phyloP scores from a whole-genome alignment of 2,797 vertebrate genomes.

The Alca torda region DNA sequence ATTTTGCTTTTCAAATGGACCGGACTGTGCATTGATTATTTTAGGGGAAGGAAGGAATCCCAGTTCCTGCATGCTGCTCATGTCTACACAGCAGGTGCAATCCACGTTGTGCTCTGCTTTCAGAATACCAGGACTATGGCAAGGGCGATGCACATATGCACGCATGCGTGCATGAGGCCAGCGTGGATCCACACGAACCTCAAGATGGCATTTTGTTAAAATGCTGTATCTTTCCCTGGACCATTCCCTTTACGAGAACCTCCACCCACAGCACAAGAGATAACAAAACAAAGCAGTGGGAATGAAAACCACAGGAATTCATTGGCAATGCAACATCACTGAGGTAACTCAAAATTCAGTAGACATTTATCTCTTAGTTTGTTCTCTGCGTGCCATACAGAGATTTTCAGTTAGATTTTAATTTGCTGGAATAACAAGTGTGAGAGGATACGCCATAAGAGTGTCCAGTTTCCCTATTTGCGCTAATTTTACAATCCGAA shows the following conservation, averaged over 20 bases:
- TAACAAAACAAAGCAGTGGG: neutral
- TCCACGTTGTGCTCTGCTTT: neutral
- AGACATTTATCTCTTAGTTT: neutral
- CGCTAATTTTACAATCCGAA: neutral
- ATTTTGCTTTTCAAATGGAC: neutral
- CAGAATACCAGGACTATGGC: neutral
- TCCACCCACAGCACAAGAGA: neutral
- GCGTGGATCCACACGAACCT: neutral
- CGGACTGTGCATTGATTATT: neutral
- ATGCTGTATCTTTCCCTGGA: neutral
- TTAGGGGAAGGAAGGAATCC: neutral
- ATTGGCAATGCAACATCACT: neutral
- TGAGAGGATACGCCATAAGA: accelerated
- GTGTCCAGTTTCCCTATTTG: accelerated
- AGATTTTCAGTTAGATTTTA: neutral
- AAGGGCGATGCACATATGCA: neutral
- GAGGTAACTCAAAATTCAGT: neutral
- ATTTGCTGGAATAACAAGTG: neutral
- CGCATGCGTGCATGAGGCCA: neutral
- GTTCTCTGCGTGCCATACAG: neutral
- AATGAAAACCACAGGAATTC: neutral
- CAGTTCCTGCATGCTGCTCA: neutral
- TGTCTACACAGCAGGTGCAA: neutral
- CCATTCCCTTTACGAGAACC: neutral
- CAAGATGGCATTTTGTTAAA: neutral